Conservation (phyloP, 2,797 vertebrate species). For the Aphelocoma californica region DNA sequence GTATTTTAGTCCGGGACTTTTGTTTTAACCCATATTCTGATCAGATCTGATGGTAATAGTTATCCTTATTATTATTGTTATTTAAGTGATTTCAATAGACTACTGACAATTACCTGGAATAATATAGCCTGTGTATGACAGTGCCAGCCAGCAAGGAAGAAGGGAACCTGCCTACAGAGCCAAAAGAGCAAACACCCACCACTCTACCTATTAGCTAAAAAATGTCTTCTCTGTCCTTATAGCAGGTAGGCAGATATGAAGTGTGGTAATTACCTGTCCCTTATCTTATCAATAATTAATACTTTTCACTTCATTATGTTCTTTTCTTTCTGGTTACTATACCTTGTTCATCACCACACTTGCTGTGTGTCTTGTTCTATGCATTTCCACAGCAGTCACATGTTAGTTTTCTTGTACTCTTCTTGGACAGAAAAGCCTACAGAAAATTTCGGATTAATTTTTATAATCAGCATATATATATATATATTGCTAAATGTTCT, state of each 20-base stretch:
- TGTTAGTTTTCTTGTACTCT: neutral
- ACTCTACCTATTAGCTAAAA: neutral
- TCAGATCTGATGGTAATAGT: neutral
- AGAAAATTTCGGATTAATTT: neutral
- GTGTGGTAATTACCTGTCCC: slow-evolving; percentile 26
- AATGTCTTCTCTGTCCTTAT: neutral
- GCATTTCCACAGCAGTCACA: neutral
- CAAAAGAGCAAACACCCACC: slow-evolving; percentile 21
- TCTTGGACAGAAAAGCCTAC: neutral
- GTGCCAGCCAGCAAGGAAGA: neutral
- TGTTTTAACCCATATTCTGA: neutral
- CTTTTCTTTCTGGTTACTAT: neutral
- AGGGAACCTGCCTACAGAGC: neutral
- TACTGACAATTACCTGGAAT: neutral
- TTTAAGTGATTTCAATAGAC: neutral
- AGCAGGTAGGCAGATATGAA: slow-evolving; percentile 24
- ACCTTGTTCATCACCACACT: neutral
- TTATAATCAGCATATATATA: neutral
- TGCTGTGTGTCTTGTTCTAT: neutral
- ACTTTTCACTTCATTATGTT: slow-evolving; percentile 22
- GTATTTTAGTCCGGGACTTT: neutral
- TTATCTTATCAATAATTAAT: slow-evolving; percentile 57
- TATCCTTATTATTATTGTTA: neutral
- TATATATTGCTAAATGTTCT: neutral
- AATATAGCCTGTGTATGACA: neutral